Percentiles rank a stretch among this genome's conserved stretches.
phyloP scores from a whole-genome alignment of 2,797 vertebrate genomes.

The Odontamblyopus lacepedii region DNA sequence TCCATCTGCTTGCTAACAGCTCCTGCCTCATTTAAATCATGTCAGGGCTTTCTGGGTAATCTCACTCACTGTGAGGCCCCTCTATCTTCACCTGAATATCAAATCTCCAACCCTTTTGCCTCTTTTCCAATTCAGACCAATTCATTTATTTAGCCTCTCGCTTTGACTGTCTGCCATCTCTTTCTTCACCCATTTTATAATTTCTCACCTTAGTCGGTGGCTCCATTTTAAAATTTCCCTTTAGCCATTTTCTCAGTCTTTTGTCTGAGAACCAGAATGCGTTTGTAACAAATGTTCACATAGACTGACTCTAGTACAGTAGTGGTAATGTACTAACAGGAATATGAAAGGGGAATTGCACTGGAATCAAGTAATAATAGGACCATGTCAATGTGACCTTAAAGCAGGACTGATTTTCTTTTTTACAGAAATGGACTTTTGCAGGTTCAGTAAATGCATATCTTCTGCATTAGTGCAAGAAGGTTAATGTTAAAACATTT shows the following conservation, averaged over 20 bases:
- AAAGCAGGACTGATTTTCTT: not conserved
- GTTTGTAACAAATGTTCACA: not conserved
- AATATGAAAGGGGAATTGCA: not conserved
- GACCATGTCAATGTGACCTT: constrained; percentile 11
- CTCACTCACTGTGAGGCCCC: constrained; percentile 15
- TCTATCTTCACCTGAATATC: constrained; percentile 21
- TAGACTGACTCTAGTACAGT: not conserved
- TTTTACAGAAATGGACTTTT: constrained; percentile 1
- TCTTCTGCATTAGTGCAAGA: not conserved
- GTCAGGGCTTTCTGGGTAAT: constrained; percentile 56
- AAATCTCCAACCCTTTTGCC: constrained; percentile 42
- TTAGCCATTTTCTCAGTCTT: constrained; percentile 14
- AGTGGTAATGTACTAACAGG: not conserved
- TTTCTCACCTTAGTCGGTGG: constrained; percentile 41
- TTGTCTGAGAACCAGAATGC: constrained; percentile 1
- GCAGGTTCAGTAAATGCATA: constrained; percentile 2
- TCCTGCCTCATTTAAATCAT: constrained; percentile 60
- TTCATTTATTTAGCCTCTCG: constrained; percentile 35
- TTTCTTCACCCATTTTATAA: constrained; percentile 22
- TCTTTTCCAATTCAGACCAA: constrained; percentile 23
- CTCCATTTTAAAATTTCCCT: constrained; percentile 27
- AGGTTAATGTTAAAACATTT: not conserved
- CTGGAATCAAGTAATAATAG: not conserved
- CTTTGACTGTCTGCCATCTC: constrained; percentile 22
- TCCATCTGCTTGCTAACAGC: constrained; percentile 55